Percentiles rank a stretch among this genome's conserved stretches.
phyloP scores from a whole-genome alignment of 1,140 invertebrate genomes.

The Anadara kagoshimensis region DNA sequence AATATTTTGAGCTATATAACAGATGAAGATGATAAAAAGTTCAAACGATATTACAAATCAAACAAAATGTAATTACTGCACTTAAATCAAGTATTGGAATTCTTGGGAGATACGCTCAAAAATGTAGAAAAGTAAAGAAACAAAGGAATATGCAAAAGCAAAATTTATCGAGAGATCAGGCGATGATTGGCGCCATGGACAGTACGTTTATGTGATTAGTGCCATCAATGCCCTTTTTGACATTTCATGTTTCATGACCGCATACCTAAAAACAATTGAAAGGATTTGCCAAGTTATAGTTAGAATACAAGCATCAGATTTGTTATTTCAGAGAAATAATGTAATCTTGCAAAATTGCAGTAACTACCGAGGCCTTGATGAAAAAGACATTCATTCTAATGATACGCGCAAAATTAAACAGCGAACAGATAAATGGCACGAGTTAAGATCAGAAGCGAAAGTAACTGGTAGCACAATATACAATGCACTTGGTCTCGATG shows the following conservation, averaged over 20 bases:
- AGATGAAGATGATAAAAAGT: too few relatives aligned
- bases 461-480: constrained; percentile 37
- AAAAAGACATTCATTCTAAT: constrained; percentile 2
- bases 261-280: background rate
- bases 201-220: constrained; percentile 35
- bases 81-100: background rate
- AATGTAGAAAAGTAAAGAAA: constrained; percentile 25
- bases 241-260: too few relatives aligned
- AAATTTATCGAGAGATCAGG: constrained; percentile 38
- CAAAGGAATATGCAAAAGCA: constrained; percentile 36
- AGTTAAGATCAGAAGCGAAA: constrained; percentile 13
- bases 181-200: constrained; percentile 25
- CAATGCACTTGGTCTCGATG: constrained; percentile 26
- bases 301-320: background rate
- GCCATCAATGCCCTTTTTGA: constrained; percentile 38
- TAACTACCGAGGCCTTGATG: background rate
- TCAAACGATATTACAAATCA: background rate
- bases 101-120: background rate
- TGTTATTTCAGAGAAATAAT: background rate
- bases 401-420: constrained; percentile 22
- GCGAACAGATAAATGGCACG: constrained; percentile 28
- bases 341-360: background rate
- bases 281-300: too few relatives aligned
- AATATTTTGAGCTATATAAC: too few relatives aligned
- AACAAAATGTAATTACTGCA: background rate